These are phyloP conservation scores for Helostoma temminkii DNA, from an alignment of 2,797 vertebrate species.

Conservation along the genomic window DNA sequence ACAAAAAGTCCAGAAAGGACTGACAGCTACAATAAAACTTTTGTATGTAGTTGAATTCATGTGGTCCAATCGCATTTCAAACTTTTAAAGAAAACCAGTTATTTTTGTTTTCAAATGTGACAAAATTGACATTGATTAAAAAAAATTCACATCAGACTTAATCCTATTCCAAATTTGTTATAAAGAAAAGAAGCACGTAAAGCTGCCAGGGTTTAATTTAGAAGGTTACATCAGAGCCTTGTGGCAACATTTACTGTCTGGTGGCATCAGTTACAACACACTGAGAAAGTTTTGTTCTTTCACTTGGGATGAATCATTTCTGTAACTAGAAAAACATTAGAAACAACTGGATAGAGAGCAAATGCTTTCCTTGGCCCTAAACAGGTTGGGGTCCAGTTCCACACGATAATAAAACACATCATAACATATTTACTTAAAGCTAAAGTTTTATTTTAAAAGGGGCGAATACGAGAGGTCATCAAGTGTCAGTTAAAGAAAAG, in stretches of 20 bases:
- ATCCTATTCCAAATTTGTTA: not conserved
- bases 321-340: slow-evolving; percentile 31
- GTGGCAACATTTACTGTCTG: slow-evolving; percentile 24
- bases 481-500: not conserved
- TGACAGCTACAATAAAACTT: not conserved
- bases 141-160: not conserved
- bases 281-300: not conserved
- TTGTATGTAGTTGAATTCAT: not conserved
- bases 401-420: not conserved
- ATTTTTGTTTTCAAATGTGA: not conserved
- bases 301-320: not conserved
- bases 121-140: not conserved
- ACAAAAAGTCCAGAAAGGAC: not conserved
- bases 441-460: not conserved
- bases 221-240: slow-evolving; percentile 16
- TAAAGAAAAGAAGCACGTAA: slow-evolving; percentile 24
- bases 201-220: slow-evolving; percentile 35
- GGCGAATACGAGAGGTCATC: not conserved
- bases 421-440: not conserved
- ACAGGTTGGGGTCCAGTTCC: not conserved
- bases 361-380: not conserved
- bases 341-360: not conserved
- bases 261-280: slow-evolving; percentile 27
- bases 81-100: not conserved
- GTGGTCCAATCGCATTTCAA: not conserved